A percentile compares a stretch with the other conserved stretches of the same genome.
These are phyloP conservation scores for Caradrina clavipalpis DNA, from an alignment of 2,888 invertebrate species.

Conservation along the genomic window DNA sequence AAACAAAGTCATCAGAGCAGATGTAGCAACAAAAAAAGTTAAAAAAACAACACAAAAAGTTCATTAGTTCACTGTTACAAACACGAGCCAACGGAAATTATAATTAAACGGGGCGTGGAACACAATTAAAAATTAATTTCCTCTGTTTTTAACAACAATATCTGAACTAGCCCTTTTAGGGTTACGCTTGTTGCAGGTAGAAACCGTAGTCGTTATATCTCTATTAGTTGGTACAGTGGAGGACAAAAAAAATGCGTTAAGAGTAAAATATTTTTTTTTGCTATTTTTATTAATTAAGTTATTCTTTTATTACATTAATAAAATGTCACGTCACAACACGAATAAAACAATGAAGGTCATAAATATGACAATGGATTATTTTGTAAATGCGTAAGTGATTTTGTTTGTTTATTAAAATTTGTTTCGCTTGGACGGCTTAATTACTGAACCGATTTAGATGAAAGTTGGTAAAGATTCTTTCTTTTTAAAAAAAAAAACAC, in stretches of 20 bases:
- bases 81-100: constrained; percentile 55
- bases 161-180: constrained; percentile 71
- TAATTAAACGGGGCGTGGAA: constrained; percentile 62
- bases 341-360: no score
- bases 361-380: no score
- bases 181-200: constrained; percentile 67
- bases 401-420: no score
- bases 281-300: no score
- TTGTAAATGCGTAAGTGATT: no score
- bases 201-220: constrained; percentile 61
- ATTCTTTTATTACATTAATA: no score
- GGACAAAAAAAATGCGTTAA: constrained; percentile 20
- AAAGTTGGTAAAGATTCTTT: no score
- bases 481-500: no score
- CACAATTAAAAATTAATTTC: constrained; percentile 74
- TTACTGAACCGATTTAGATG: no score
- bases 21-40: constrained; percentile 27
- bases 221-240: constrained; percentile 31
- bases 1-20: constrained; percentile 55
- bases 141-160: constrained; percentile 71
- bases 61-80: constrained; percentile 51
- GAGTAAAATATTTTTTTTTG: no score
- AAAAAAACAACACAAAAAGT: constrained; percentile 34
- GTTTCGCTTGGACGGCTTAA: no score
- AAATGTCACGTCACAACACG: no score